phyloP scores from a whole-genome alignment of 2,888 invertebrate genomes.

The Phyllotreta striolata region DNA sequence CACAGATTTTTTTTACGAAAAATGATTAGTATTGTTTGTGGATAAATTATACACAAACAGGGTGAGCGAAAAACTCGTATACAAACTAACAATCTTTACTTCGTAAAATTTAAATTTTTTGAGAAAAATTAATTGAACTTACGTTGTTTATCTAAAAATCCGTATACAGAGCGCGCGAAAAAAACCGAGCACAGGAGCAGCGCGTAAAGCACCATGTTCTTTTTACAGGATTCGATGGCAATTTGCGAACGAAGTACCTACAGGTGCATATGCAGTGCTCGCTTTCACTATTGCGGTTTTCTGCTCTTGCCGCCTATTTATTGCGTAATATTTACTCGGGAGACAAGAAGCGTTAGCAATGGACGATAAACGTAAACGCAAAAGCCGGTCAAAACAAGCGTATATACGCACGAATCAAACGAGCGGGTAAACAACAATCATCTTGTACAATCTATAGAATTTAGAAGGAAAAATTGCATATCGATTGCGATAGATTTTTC shows the following conservation, averaged over 20 bases:
- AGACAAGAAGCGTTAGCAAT: conserved; percentile 7
- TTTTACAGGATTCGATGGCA: conserved; percentile 33
- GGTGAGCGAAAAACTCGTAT: too few species aligned
- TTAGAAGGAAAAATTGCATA: too few species aligned
- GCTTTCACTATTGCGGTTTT: conserved; percentile 50
- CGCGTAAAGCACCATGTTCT: conserved; percentile 49
- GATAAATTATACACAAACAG: too few species aligned
- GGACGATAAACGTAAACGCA: background rate
- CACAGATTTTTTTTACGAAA: too few species aligned
- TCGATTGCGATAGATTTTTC: too few species aligned
- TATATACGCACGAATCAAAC: background rate
- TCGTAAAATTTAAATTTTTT: too few species aligned
- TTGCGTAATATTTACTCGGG: conserved; percentile 24
- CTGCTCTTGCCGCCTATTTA: conserved; percentile 17
- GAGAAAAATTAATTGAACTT: conserved; percentile 46
- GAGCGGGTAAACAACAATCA: too few species aligned
- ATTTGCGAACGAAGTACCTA: conserved; percentile 18
- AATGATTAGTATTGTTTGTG: too few species aligned
- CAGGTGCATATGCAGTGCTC: conserved; percentile 44
- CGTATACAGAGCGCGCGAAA: conserved; percentile 42
- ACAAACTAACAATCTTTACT: too few species aligned
- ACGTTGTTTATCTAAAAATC: conserved; percentile 52
- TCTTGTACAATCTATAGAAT: too few species aligned
- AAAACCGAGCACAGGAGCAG: conserved; percentile 44
- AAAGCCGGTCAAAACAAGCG: background rate